A percentile compares a stretch with the other conserved stretches of the same genome.
These are phyloP conservation scores for Parazoanthus swiftii DNA, from an alignment of 92 coral and sea anemone species.

Conservation along the genomic window DNA sequence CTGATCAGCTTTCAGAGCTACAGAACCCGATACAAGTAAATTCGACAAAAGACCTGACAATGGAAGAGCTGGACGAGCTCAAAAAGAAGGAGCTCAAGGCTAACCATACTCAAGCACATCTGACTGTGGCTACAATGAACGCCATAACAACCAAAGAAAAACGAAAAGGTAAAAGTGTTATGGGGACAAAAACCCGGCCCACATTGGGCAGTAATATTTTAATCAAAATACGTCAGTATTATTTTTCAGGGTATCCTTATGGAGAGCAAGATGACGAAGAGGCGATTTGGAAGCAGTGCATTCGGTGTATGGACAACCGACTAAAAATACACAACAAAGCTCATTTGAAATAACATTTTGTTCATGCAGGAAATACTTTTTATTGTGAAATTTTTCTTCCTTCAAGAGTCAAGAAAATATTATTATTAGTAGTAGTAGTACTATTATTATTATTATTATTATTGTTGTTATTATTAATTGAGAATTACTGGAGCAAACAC, in stretches of 20 bases:
- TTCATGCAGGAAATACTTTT: no score
- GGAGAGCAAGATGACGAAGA: no score
- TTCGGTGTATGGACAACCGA: no score
- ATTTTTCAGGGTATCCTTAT: no score
- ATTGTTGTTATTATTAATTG: no score
- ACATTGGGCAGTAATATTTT: background rate
- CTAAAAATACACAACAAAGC: no score
- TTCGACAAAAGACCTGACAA: background rate
- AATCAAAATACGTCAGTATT: background rate
- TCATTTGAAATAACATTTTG: no score
- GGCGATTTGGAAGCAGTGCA: no score
- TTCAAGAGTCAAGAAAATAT: no score
- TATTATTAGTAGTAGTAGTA: no score
- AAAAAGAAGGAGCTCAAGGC: constrained; percentile 13
- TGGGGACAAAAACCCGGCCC: constrained; percentile 9
- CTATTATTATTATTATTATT: no score
- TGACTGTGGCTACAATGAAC: constrained; percentile 16
- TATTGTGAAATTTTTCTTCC: no score
- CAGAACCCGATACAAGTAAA: background rate
- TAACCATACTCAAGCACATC: constrained; percentile 3
- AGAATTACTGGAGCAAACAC: constrained; percentile 52
- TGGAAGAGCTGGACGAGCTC: constrained; percentile 14
- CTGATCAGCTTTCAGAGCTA: background rate
- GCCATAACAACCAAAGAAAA: background rate
- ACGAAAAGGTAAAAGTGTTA: constrained; percentile 7